Conservation (phyloP, 1,140 invertebrate genomes). For the Drosophila repleta region DNA sequence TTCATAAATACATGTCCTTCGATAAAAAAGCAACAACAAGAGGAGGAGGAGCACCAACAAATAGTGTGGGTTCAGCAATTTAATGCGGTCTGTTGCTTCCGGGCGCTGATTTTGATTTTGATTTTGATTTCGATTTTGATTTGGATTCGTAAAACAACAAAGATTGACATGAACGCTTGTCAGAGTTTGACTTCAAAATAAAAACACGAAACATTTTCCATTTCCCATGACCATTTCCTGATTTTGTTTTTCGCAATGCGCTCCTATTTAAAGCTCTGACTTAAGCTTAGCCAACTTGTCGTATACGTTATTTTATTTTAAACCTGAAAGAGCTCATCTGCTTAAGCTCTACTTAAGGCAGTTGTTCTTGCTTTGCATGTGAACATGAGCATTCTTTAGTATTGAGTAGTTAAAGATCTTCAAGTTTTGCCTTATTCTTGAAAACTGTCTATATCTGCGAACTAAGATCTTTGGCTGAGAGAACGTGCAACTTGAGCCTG, state of each 20-base stretch:
- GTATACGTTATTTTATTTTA: too few relatives aligned
- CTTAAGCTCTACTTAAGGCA: too few relatives aligned
- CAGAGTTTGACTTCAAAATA: constrained; percentile 9
- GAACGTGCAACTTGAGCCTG: too few relatives aligned
- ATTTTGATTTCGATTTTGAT: constrained; percentile 6
- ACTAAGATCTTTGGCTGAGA: too few relatives aligned
- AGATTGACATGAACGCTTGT: constrained; percentile 6
- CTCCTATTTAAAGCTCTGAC: too few relatives aligned
- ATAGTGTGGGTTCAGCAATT: constrained; percentile 24
- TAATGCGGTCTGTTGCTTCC: constrained; percentile 24
- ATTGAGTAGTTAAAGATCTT: too few relatives aligned
- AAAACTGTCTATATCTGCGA: too few relatives aligned
- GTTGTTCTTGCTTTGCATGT: too few relatives aligned
- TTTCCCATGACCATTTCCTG: background rate
- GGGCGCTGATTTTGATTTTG: background rate
- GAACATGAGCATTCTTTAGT: too few relatives aligned
- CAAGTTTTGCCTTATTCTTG: too few relatives aligned
- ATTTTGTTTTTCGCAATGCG: background rate
- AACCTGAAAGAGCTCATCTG: too few relatives aligned
- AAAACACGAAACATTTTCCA: background rate
- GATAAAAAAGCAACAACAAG: background rate
- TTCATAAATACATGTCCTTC: constrained; percentile 29
- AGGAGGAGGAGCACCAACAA: background rate
- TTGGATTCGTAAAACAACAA: background rate
- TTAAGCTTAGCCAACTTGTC: too few relatives aligned